Conservation (phyloP, 1,140 invertebrate genomes). For the Epicauta chinensis region DNA sequence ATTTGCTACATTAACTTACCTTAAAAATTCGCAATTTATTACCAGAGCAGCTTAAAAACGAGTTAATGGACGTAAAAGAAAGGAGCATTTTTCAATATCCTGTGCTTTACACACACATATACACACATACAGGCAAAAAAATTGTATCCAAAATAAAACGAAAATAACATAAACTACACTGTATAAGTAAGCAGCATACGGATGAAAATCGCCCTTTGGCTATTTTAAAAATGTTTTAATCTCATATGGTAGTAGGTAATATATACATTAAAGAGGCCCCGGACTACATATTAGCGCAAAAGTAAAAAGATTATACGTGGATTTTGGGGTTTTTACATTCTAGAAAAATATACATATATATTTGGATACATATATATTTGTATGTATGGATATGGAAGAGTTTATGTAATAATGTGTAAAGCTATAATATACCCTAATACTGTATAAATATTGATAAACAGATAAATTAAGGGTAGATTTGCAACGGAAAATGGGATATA, state of each 20-base stretch:
- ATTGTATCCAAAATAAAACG: neutral
- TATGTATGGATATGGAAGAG: too few species aligned
- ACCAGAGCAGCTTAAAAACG: conserved; percentile 21
- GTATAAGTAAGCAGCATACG: conserved; percentile 10
- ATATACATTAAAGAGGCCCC: conserved; percentile 26
- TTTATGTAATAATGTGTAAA: too few species aligned
- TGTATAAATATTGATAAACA: too few species aligned
- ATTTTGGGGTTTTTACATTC: conserved; percentile 6
- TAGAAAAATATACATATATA: conserved; percentile 2
- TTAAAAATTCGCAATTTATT: conserved; percentile 33
- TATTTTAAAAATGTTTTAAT: conserved; percentile 30
- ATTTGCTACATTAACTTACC: conserved; percentile 31
- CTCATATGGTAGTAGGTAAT: conserved; percentile 23
- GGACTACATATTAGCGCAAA: conserved; percentile 28
- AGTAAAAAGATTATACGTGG: conserved; percentile 29
- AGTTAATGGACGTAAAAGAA: conserved; percentile 23
- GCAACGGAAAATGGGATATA: too few species aligned
- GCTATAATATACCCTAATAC: too few species aligned
- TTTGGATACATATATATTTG: too few species aligned
- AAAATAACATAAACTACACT: neutral
- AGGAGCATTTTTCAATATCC: conserved; percentile 23
- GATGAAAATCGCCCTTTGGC: conserved; percentile 21
- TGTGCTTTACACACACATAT: too few species aligned
- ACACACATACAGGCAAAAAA: too few species aligned
- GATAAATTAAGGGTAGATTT: too few species aligned